Percentiles rank a stretch among this genome's conserved stretches.
These are phyloP conservation scores for Akabosia matsudoensis DNA, from an alignment of 1,140 invertebrate species.

Conservation along the genomic window DNA sequence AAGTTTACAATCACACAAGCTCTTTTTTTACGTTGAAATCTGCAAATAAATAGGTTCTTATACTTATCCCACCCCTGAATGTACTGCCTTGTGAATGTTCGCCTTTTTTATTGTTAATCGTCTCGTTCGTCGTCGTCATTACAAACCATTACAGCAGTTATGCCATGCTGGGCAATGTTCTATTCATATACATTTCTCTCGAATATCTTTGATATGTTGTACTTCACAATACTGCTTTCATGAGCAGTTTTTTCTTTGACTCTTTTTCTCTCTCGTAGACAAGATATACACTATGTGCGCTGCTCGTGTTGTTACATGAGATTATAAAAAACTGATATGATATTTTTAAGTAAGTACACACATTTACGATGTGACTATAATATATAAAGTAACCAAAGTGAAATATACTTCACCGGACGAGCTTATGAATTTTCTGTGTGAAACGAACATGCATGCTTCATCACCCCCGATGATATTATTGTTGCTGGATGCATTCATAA, in stretches of 20 bases:
- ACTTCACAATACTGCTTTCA: too few species aligned
- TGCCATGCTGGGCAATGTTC: background rate
- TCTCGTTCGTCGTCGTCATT: background rate
- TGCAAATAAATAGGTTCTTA: too few species aligned
- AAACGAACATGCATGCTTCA: conserved; percentile 14
- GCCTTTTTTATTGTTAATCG: too few species aligned
- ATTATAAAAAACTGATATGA: background rate
- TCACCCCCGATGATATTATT: conserved; percentile 14
- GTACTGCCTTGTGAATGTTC: too few species aligned
- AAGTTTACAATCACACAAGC: too few species aligned
- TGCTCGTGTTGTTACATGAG: background rate
- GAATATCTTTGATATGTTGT: too few species aligned
- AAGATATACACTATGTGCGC: background rate
- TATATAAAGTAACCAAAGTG: background rate
- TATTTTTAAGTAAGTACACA: background rate
- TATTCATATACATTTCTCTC: background rate
- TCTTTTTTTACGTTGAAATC: background rate
- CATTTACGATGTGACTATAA: too few species aligned
- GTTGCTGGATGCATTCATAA: background rate
- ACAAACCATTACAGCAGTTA: conserved; percentile 5
- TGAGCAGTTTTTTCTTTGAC: background rate
- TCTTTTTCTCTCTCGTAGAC: background rate
- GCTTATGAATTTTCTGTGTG: background rate
- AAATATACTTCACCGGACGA: background rate
- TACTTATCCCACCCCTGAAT: too few species aligned